These are phyloP conservation scores for Drosophila sproati DNA, from an alignment of 1,140 invertebrate species.

Conservation along the genomic window DNA sequence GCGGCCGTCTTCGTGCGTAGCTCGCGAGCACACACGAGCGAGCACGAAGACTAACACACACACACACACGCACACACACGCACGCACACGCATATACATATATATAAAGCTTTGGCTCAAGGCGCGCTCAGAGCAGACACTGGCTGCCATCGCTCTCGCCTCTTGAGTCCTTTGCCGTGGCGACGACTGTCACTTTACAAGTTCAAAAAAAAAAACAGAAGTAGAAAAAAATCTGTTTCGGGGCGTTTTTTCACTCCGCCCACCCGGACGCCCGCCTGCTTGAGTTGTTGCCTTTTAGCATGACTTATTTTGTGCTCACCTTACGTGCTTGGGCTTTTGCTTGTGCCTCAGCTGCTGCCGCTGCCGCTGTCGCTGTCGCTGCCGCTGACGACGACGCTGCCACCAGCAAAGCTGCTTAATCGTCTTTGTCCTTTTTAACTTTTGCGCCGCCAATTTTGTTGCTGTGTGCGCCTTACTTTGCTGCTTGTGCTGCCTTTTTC, in stretches of 20 bases:
- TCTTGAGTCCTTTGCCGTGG: constrained; percentile 42
- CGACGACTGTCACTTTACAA: constrained; percentile 79
- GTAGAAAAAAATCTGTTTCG: constrained; percentile 63
- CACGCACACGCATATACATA: neutral
- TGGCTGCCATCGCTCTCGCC: constrained; percentile 29
- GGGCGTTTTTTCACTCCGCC: constrained; percentile 55
- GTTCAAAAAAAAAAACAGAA: constrained; percentile 19
- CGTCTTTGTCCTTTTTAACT: constrained; percentile 80
- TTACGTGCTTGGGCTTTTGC: constrained; percentile 56
- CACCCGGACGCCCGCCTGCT: constrained; percentile 5
- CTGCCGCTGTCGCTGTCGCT: constrained; percentile 5
- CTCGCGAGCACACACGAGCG: constrained; percentile 42
- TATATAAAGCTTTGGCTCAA: constrained; percentile 36
- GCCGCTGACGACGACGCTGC: neutral
- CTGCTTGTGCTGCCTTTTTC: constrained; percentile 30
- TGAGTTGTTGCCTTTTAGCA: constrained; percentile 60
- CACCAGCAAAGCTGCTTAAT: constrained; percentile 60
- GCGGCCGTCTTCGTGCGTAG: constrained; percentile 43
- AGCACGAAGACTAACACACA: constrained; percentile 21
- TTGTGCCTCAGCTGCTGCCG: constrained; percentile 31
- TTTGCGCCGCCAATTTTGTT: constrained; percentile 77
- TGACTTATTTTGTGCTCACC: constrained; percentile 79
- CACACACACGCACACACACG: constrained; percentile 16
- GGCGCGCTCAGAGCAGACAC: constrained; percentile 24
- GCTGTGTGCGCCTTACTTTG: neutral